phyloP scores from a whole-genome alignment of 2,888 invertebrate genomes.

The Euzophera pinguis region DNA sequence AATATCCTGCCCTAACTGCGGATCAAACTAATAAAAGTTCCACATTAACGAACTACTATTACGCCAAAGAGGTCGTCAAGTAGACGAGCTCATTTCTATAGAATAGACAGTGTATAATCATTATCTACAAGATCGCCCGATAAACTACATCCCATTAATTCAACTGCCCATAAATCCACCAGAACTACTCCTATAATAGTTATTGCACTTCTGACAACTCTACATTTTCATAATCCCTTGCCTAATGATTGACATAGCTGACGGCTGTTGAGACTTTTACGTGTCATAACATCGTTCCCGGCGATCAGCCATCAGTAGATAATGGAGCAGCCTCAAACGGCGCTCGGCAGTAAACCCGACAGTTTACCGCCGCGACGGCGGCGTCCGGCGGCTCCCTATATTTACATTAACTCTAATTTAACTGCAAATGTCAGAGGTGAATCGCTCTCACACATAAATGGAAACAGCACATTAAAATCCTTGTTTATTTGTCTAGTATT shows the following conservation, averaged over 20 bases:
- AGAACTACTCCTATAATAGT: too few relatives aligned
- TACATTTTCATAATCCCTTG: not conserved
- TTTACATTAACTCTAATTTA: slow-evolving; percentile 5
- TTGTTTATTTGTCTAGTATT: not conserved
- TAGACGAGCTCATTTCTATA: not conserved
- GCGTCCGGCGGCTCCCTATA: not conserved
- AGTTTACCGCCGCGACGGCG: not conserved
- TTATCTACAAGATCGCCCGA: too few relatives aligned
- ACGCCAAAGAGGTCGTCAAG: too few relatives aligned
- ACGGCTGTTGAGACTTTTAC: not conserved
- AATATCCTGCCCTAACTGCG: too few relatives aligned
- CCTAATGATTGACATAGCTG: not conserved
- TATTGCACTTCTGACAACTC: not conserved
- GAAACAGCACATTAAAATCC: not conserved
- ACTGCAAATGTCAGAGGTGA: slow-evolving; percentile 9
- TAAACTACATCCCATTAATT: too few relatives aligned
- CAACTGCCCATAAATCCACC: too few relatives aligned
- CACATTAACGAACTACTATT: too few relatives aligned
- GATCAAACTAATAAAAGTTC: too few relatives aligned
- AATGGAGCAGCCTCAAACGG: not conserved
- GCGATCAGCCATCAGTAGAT: not conserved
- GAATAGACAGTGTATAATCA: not conserved
- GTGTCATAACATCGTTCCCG: not conserved
- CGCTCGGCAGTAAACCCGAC: not conserved
- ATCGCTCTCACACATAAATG: not conserved